Percentiles rank a stretch among this genome's conserved stretches.
These are phyloP conservation scores for Caenorhabditis macrosperma DNA, from an alignment of 2,888 invertebrate genomes.

Conservation along the genomic window DNA sequence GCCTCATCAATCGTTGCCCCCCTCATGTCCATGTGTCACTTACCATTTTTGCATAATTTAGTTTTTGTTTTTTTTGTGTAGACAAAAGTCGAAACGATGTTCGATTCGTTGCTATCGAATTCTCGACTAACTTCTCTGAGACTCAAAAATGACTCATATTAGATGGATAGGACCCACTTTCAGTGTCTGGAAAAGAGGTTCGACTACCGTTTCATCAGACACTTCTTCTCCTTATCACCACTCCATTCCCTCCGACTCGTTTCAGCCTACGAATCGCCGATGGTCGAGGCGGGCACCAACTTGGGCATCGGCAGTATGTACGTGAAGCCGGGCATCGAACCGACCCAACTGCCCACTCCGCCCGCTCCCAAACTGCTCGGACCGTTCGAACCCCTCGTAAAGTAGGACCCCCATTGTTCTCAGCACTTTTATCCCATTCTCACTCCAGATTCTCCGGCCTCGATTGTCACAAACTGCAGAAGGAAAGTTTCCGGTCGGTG, in stretches of 20 bases:
- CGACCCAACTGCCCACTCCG: constrained; percentile 44
- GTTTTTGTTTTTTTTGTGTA: constrained; percentile 4
- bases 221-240: background rate
- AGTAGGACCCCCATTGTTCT: constrained; percentile 21
- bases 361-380: constrained; percentile 54
- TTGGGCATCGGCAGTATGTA: constrained; percentile 52
- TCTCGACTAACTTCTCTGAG: constrained; percentile 13
- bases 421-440: background rate
- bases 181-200: constrained; percentile 30
- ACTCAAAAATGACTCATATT: constrained; percentile 15
- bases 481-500: constrained; percentile 36
- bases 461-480: constrained; percentile 46
- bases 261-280: constrained; percentile 24
- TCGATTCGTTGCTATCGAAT: background rate
- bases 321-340: constrained; percentile 44
- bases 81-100: background rate
- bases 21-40: constrained; percentile 12
- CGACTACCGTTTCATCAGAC: background rate
- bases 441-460: constrained; percentile 52
- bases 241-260: background rate
- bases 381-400: constrained; percentile 48
- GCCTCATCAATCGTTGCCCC: background rate
- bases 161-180: constrained; percentile 31
- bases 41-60: constrained; percentile 14
- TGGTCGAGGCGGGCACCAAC: constrained; percentile 59